These are phyloP conservation scores for Epinotia nisella DNA, from an alignment of 2,888 invertebrate genomes.

Conservation along the genomic window DNA sequence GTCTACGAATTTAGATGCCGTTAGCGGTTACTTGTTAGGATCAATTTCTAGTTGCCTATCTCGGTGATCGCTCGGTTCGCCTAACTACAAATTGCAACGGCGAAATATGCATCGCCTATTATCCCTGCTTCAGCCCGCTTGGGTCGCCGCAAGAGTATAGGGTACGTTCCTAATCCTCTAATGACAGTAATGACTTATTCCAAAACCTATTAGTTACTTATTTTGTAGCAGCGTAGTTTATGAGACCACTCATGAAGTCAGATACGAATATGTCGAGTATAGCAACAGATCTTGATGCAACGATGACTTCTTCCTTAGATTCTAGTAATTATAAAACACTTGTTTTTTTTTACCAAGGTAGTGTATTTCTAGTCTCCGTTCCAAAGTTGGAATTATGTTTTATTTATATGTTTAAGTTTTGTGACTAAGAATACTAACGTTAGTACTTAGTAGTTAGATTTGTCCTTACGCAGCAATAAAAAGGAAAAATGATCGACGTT, in stretches of 20 bases:
- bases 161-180: conserved; percentile 26
- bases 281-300: background rate
- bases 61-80: conserved; percentile 50
- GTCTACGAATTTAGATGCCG: conserved; percentile 59
- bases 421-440: background rate
- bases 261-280: background rate
- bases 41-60: conserved; percentile 47
- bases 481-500: background rate
- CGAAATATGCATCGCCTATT: conserved; percentile 49
- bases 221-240: conserved; percentile 31
- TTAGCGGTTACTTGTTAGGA: conserved; percentile 55
- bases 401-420: conserved; percentile 17
- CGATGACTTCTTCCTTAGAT: conserved; percentile 16
- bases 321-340: conserved; percentile 9
- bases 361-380: conserved; percentile 41
- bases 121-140: conserved; percentile 39
- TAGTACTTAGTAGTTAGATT: background rate
- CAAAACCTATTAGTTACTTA: conserved; percentile 27
- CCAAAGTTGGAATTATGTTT: conserved; percentile 35
- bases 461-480: conserved; percentile 18
- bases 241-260: conserved; percentile 15
- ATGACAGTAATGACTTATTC: conserved; percentile 35
- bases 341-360: conserved; percentile 20
- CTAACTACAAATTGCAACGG: conserved; percentile 47
- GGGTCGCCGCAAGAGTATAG: conserved; percentile 36